A percentile compares a stretch with the other conserved stretches of the same genome.
These are phyloP conservation scores for Sitodiplosis mosellana DNA, from an alignment of 1,140 invertebrate genomes.

Conservation along the genomic window DNA sequence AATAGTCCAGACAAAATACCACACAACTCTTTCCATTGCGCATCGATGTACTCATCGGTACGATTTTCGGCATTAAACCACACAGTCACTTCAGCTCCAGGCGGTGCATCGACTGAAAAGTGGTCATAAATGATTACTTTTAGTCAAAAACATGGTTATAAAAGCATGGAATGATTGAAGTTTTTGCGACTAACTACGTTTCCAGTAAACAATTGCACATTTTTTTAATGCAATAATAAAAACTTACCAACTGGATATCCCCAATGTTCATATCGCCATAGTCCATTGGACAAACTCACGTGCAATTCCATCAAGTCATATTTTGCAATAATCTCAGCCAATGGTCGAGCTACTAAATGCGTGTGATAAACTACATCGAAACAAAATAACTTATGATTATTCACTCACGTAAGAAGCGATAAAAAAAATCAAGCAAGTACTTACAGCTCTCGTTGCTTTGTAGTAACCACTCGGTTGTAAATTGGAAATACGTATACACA, in stretches of 20 bases:
- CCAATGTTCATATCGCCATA: conserved; percentile 86
- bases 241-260: conserved; percentile 53
- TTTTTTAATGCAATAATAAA: too few species aligned
- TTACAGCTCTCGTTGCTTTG: conserved; percentile 32
- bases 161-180: too few species aligned
- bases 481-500: conserved; percentile 72
- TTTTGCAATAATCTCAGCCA: conserved; percentile 74
- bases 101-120: conserved; percentile 47
- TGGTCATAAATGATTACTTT: too few species aligned
- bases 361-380: conserved; percentile 54
- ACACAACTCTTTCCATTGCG: conserved; percentile 71
- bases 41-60: conserved; percentile 40
- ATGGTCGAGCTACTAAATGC: conserved; percentile 71
- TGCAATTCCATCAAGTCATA: conserved; percentile 81
- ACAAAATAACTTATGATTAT: conserved; percentile 8
- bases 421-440: conserved; percentile 15
- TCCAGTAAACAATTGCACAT: too few species aligned
- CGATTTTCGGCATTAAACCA: conserved; percentile 51
- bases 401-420: conserved; percentile 4
- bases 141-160: too few species aligned
- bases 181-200: too few species aligned
- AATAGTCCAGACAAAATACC: conserved; percentile 82
- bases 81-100: conserved; percentile 82
- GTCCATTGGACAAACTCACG: conserved; percentile 75
- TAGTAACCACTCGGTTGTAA: conserved; percentile 56